Evolutionary conservation across 37 sponge, comb jelly and placozoan species (phyloP).

Genomic region (Chondrilla cf. caribensis): DNA sequence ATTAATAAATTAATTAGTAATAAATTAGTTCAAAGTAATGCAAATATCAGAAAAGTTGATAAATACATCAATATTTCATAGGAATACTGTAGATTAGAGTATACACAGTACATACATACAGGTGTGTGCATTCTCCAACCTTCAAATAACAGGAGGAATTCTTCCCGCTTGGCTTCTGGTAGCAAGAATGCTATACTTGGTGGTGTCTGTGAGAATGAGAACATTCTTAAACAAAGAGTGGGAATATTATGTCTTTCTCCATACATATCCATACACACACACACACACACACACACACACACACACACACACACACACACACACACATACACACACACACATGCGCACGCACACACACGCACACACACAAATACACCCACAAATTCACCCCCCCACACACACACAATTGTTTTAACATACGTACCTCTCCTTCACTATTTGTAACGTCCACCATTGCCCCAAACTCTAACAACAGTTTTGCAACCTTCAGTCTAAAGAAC

Average conservation of each 20-base stretch:
- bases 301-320: too few relatives aligned
- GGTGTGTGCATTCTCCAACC: not conserved
- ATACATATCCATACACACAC: not conserved
- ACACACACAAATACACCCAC: not conserved
- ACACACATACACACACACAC: not conserved
- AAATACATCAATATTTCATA: too few relatives aligned
- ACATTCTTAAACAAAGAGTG: not conserved
- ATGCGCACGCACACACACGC: not conserved
- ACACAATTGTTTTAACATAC: too few relatives aligned
- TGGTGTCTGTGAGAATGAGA: not conserved
- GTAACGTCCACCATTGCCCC: constrained; percentile 55
- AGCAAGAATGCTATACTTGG: not conserved
- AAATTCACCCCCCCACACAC: too few relatives aligned
- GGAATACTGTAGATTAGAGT: too few relatives aligned
- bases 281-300: too few relatives aligned
- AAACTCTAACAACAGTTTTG: constrained; percentile 59
- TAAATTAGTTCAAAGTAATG: too few relatives aligned
- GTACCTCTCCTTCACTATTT: constrained; percentile 52
- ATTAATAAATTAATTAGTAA: too few relatives aligned
- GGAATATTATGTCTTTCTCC: not conserved
- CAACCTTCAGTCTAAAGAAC: constrained; percentile 72
- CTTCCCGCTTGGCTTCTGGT: constrained; percentile 48
- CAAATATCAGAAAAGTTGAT: too few relatives aligned
- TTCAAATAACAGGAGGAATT: constrained; percentile 49
- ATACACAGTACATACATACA: too few relatives aligned